Conservation (phyloP, 2,888 invertebrate species). For the Himalopsyche anomala region DNA sequence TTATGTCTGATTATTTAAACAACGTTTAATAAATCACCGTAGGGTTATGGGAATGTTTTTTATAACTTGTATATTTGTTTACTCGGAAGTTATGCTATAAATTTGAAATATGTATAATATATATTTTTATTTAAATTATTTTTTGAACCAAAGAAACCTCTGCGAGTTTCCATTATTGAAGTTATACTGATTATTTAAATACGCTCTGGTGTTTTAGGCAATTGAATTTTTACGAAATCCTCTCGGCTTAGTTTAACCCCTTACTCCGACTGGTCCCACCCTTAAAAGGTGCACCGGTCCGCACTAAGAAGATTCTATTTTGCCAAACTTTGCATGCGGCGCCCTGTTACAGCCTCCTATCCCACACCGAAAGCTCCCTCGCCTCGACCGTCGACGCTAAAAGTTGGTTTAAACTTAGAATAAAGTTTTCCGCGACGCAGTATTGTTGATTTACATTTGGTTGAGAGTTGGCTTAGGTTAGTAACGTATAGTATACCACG, state of each 20-base stretch:
- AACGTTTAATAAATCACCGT: too few relatives aligned
- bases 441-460: slow-evolving; percentile 63
- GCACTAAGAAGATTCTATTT: slow-evolving; percentile 54
- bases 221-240: not conserved
- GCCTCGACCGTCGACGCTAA: slow-evolving; percentile 43
- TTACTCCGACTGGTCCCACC: slow-evolving; percentile 23
- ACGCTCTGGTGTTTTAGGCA: not conserved
- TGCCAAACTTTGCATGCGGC: slow-evolving; percentile 54
- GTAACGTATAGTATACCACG: slow-evolving; percentile 39
- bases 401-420: slow-evolving; percentile 57
- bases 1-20: too few relatives aligned
- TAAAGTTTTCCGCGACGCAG: slow-evolving; percentile 61
- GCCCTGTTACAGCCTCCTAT: slow-evolving; percentile 38
- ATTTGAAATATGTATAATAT: too few relatives aligned
- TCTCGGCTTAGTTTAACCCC: not conserved
- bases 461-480: slow-evolving; percentile 54
- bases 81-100: too few relatives aligned
- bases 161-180: too few relatives aligned
- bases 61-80: too few relatives aligned
- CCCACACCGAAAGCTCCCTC: not conserved
- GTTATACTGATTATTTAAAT: too few relatives aligned
- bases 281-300: slow-evolving; percentile 27
- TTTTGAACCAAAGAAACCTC: too few relatives aligned
- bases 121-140: too few relatives aligned
- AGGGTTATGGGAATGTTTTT: too few relatives aligned